Percentiles rank a stretch among this genome's conserved stretches.
These are phyloP conservation scores for Lepus timidus DNA, from an alignment of 2,113 vertebrate genomes.

Conservation along the genomic window DNA sequence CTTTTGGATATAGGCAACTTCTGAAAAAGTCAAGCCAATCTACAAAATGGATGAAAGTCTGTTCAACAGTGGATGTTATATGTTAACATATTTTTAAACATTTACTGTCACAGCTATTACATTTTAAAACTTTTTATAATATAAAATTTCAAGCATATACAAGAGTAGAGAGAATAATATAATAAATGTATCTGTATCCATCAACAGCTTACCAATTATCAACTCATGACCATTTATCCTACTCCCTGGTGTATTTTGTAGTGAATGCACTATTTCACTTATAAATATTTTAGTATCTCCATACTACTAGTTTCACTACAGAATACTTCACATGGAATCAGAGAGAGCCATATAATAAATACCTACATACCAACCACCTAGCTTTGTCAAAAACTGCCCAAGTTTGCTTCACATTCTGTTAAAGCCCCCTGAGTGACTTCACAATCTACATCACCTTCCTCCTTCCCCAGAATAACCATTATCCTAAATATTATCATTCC, in stretches of 20 bases:
- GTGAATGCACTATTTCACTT: neutral
- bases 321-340: neutral
- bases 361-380: neutral
- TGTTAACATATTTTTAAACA: neutral
- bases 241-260: neutral
- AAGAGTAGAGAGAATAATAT: neutral
- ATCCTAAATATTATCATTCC: slow-evolving; percentile 27
- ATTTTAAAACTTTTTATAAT: slow-evolving; percentile 29
- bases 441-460: neutral
- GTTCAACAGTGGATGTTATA: neutral
- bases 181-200: neutral
- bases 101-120: neutral
- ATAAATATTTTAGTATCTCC: slow-evolving; percentile 7
- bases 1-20: neutral
- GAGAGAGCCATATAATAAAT: neutral
- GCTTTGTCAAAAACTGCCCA: neutral
- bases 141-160: neutral
- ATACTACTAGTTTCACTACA: neutral
- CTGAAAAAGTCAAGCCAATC: slow-evolving; percentile 2
- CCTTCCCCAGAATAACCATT: neutral
- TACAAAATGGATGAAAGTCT: neutral
- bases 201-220: neutral
- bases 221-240: neutral
- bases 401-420: slow-evolving; percentile 9
- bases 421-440: neutral